These are phyloP conservation scores for Salpingus planirostris DNA, from an alignment of 2,888 invertebrate species.

Conservation along the genomic window DNA sequence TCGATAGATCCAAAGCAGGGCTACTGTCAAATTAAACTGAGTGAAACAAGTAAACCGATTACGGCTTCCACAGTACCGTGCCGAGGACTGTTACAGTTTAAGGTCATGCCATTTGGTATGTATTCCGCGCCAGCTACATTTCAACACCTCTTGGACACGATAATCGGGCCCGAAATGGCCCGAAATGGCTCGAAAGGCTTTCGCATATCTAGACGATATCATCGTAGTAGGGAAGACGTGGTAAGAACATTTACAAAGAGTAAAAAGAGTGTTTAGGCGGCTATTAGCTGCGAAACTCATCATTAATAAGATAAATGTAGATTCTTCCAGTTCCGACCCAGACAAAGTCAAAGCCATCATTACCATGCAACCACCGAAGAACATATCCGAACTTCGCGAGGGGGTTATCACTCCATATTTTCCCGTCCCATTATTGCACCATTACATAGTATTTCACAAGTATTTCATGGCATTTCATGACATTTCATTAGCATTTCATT, in stretches of 20 bases:
- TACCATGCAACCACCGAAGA: too few relatives aligned
- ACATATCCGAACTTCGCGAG: too few relatives aligned
- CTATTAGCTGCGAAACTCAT: too few relatives aligned
- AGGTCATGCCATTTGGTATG: not conserved
- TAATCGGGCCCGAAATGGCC: conserved; percentile 1
- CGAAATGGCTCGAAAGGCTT: not conserved
- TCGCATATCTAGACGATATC: conserved; percentile 1
- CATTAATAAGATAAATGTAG: too few relatives aligned
- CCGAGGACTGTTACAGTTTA: not conserved
- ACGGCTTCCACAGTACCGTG: not conserved
- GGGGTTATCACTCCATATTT: too few relatives aligned
- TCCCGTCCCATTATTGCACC: too few relatives aligned
- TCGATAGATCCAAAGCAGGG: conserved; percentile 1
- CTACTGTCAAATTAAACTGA: not conserved
- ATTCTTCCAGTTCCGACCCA: too few relatives aligned
- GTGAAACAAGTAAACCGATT: not conserved
- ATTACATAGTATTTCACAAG: too few relatives aligned
- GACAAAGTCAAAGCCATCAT: too few relatives aligned
- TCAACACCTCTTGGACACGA: not conserved
- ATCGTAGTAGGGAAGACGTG: not conserved
- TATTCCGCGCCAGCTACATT: not conserved
- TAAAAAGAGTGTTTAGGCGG: not conserved
- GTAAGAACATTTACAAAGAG: not conserved
- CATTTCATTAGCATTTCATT: too few relatives aligned
- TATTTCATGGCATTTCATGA: too few relatives aligned